Evolutionary conservation across 1,140 invertebrate genomes (phyloP).

Genomic region (Subanguina moxae): DNA sequence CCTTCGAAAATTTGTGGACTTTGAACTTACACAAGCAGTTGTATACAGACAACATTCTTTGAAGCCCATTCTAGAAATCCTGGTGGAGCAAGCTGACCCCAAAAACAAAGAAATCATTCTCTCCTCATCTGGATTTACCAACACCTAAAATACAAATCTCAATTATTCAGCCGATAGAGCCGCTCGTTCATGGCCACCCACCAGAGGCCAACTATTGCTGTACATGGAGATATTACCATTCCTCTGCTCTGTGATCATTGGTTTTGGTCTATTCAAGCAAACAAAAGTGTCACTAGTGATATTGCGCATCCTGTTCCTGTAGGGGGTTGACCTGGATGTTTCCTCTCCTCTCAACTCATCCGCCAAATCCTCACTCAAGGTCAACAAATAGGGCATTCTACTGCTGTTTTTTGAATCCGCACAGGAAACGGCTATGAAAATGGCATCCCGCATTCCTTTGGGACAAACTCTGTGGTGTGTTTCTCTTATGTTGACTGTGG

Average conservation of each 20-base stretch:
- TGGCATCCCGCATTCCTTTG: conserved; percentile 33
- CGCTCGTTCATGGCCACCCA: too few species aligned
- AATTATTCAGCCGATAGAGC: too few species aligned
- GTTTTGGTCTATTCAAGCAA: conserved; percentile 26
- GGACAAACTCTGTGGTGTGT: not conserved
- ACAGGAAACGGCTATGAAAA: conserved; percentile 37
- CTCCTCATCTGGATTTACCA: not conserved
- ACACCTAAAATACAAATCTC: not conserved
- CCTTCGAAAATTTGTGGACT: too few species aligned
- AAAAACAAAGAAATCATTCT: not conserved
- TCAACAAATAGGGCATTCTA: conserved; percentile 44
- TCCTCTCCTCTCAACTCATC: conserved; percentile 1
- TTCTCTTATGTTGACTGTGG: not conserved
- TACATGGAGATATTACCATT: conserved; percentile 23
- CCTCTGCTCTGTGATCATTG: conserved; percentile 21
- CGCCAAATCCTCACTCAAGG: conserved; percentile 23
- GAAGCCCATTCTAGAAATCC: not conserved
- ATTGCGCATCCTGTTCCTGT: conserved; percentile 19
- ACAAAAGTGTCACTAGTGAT: conserved; percentile 34
- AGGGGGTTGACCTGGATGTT: not conserved
- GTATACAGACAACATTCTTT: conserved; percentile 1
- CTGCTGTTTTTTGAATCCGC: not conserved
- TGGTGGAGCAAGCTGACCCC: not conserved
- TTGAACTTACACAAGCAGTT: too few species aligned
- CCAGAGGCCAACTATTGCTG: conserved; percentile 13